These are phyloP conservation scores for Manis crassicaudata DNA, from an alignment of 2,797 vertebrate species.

Conservation along the genomic window DNA sequence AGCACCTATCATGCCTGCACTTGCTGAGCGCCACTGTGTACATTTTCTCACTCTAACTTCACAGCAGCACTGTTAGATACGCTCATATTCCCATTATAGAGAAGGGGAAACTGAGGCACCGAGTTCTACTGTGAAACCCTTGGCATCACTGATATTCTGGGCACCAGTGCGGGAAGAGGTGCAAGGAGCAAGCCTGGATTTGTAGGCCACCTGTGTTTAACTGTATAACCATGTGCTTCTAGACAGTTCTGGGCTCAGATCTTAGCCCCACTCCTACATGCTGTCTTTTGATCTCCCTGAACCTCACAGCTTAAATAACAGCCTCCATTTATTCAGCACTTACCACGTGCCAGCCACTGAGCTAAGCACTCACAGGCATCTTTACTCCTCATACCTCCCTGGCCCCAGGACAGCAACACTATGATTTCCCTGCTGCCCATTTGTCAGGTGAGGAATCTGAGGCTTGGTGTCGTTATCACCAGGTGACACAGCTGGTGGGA, in stretches of 20 bases:
- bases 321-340: background rate
- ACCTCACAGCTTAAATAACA: background rate
- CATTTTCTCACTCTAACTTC: background rate
- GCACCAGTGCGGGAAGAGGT: background rate
- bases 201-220: accelerated
- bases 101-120: background rate
- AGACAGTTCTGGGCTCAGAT: background rate
- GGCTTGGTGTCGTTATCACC: background rate
- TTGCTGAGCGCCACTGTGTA: background rate
- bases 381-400: background rate
- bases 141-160: too few species aligned
- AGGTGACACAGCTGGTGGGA: background rate
- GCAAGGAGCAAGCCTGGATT: too few species aligned
- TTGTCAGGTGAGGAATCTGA: background rate
- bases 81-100: background rate
- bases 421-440: background rate
- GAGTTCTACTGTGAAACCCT: background rate
- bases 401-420: background rate
- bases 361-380: background rate
- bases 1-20: background rate
- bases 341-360: background rate
- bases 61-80: accelerated
- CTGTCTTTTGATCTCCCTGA: background rate
- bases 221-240: background rate
- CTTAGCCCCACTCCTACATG: background rate